A percentile compares a stretch with the other conserved stretches of the same genome.
Conservation (phyloP, 30 jellyfish, hydroid and myxozoan genomes). For the Aurelia coerulea region DNA sequence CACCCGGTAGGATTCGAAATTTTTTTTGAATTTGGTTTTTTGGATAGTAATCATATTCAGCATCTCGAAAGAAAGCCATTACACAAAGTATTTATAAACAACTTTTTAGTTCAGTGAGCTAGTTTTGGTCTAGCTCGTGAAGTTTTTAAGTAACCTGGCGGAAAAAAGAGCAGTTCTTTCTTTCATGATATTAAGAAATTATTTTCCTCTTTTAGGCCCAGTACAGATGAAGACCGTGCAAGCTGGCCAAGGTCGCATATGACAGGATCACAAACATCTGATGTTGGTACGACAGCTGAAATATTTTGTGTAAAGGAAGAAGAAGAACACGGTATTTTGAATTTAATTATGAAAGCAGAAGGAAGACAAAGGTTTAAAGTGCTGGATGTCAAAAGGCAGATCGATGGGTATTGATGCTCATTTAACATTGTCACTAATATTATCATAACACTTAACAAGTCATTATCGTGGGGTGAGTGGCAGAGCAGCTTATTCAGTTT, state of each 20-base stretch:
- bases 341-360: conserved; percentile 78
- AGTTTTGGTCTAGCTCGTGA: too few relatives aligned
- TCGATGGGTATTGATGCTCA: conserved; percentile 82
- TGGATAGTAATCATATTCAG: too few relatives aligned
- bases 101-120: too few relatives aligned
- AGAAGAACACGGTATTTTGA: conserved; percentile 62
- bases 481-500: too few relatives aligned
- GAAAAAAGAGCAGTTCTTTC: too few relatives aligned
- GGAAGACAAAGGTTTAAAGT: conserved; percentile 92
- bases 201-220: neutral
- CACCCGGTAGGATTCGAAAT: too few relatives aligned
- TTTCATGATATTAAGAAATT: too few relatives aligned
- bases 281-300: conserved; percentile 83
- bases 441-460: neutral
- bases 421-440: neutral
- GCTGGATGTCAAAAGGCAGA: conserved; percentile 58
- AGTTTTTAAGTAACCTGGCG: too few relatives aligned
- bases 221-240: neutral
- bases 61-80: too few relatives aligned
- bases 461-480: too few relatives aligned
- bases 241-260: conserved; percentile 5
- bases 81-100: too few relatives aligned
- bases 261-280: conserved; percentile 29
- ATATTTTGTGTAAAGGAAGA: conserved; percentile 83
- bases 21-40: too few relatives aligned